A percentile compares a stretch with the other conserved stretches of the same genome.
phyloP scores from a whole-genome alignment of 2,888 invertebrate genomes.

The Junonia oenone region DNA sequence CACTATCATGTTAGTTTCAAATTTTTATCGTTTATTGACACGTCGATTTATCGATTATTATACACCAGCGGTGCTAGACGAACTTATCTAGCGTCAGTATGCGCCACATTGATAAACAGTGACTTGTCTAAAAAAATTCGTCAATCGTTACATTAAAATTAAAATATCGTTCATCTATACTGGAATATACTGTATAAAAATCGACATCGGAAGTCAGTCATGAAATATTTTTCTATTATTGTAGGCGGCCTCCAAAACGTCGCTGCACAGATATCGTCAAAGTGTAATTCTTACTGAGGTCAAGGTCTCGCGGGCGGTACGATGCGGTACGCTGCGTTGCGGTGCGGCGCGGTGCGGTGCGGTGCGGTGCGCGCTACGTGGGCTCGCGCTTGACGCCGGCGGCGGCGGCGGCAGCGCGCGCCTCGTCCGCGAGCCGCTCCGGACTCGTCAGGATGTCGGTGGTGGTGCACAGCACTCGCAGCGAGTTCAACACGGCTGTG shows the following conservation, averaged over 20 bases:
- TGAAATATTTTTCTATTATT: no score
- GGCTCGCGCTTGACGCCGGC: slow-evolving; percentile 66
- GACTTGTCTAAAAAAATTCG: no score
- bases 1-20: not conserved
- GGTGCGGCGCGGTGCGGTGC: slow-evolving; percentile 12
- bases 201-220: no score
- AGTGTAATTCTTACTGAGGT: not conserved
- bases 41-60: no score
- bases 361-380: slow-evolving; percentile 40
- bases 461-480: slow-evolving; percentile 92
- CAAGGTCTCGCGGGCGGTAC: not conserved
- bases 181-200: no score
- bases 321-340: not conserved
- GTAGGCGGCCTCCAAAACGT: no score
- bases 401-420: slow-evolving; percentile 84
- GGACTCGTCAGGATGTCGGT: slow-evolving; percentile 96
- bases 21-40: not conserved
- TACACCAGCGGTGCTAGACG: not conserved
- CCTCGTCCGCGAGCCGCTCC: slow-evolving; percentile 92
- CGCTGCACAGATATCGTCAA: no score
- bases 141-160: no score
- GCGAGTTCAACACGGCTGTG: slow-evolving; percentile 94
- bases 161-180: no score
- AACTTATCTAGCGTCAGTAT: not conserved
- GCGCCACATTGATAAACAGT: no score